Conservation (phyloP, 2,113 vertebrate genomes). For the Elgaria multicarinata region DNA sequence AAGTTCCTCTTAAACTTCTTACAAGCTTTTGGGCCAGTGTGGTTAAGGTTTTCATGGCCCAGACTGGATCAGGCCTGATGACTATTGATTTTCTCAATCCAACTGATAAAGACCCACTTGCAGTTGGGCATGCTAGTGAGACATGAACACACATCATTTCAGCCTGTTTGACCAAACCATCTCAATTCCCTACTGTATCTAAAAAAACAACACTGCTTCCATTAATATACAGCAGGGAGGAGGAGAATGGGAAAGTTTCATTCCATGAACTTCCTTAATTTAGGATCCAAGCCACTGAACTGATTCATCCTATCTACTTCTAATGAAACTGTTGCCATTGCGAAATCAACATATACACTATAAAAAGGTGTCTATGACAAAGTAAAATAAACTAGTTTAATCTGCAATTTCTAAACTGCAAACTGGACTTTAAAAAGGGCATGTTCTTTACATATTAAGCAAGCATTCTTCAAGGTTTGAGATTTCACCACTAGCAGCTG, state of each 20-base stretch:
- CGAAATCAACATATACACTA: background rate
- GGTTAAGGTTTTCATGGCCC: conserved; percentile 5
- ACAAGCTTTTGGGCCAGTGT: background rate
- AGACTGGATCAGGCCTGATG: background rate
- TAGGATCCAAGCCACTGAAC: background rate
- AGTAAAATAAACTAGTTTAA: conserved; percentile 34
- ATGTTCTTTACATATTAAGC: conserved; percentile 24
- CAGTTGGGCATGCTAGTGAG: background rate
- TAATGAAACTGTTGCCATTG: background rate
- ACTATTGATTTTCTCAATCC: background rate
- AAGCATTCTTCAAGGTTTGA: background rate
- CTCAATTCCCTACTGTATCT: background rate
- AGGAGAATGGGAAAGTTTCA: background rate
- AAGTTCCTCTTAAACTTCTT: background rate
- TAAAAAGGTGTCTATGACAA: conserved; percentile 28
- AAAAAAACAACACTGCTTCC: background rate
- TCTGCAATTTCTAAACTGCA: conserved; percentile 35
- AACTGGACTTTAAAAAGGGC: conserved; percentile 36
- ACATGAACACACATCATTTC: background rate
- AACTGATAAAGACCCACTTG: background rate
- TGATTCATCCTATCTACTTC: background rate
- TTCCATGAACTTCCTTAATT: background rate
- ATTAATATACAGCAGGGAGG: background rate
- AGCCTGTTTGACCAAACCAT: background rate
- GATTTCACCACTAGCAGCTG: background rate